Conservation (phyloP, 2,113 vertebrate genomes). For the Phylloscopus whistleri region DNA sequence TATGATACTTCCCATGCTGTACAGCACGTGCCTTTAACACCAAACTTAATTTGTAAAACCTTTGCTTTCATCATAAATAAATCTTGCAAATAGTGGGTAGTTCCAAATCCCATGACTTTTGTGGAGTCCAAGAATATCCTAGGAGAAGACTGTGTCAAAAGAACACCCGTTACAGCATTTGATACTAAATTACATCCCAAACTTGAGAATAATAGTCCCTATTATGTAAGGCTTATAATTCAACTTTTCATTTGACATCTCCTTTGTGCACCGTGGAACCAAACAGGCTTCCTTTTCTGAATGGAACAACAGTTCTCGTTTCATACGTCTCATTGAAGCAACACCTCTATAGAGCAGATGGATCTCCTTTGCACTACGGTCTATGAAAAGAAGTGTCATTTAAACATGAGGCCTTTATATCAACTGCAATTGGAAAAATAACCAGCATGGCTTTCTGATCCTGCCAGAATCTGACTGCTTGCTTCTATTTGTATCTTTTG, state of each 20-base stretch:
- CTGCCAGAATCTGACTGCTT: background rate
- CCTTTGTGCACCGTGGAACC: conserved; percentile 3
- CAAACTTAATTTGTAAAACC: background rate
- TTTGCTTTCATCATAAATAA: background rate
- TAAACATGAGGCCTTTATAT: conserved; percentile 14
- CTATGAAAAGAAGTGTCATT: conserved; percentile 24
- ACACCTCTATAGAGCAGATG: background rate
- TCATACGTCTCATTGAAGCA: conserved; percentile 1
- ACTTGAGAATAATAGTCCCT: conserved; percentile 7
- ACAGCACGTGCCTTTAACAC: background rate
- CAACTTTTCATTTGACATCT: conserved; percentile 40
- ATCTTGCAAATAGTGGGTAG: background rate
- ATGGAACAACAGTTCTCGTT: conserved; percentile 1
- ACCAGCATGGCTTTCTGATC: background rate
- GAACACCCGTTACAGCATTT: background rate
- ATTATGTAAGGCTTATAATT: conserved; percentile 24
- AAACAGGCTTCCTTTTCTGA: conserved; percentile 24
- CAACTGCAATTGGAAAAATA: background rate
- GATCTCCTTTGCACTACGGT: background rate
- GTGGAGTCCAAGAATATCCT: background rate
- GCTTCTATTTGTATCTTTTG: background rate
- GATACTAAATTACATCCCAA: conserved; percentile 10
- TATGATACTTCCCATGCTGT: background rate
- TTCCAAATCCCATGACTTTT: background rate
- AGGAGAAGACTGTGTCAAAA: background rate